These are phyloP conservation scores for Heliconius ismenius DNA, from an alignment of 2,888 invertebrate species.

Conservation along the genomic window DNA sequence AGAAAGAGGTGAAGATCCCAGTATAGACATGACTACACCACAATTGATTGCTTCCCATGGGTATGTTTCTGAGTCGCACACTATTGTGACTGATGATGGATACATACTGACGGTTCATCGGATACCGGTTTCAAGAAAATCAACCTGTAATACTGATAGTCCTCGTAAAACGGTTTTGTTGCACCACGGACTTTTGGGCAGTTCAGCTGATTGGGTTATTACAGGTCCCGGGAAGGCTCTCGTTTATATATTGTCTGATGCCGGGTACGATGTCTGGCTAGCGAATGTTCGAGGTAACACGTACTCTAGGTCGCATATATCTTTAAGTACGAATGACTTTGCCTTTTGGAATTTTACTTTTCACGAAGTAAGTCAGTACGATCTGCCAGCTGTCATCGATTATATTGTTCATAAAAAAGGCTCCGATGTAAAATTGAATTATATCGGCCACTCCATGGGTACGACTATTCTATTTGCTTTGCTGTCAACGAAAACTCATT, in stretches of 20 bases:
- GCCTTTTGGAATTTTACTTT: constrained; percentile 90
- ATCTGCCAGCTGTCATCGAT: constrained; percentile 92
- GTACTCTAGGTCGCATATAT: constrained; percentile 85
- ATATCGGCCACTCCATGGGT: constrained; percentile 96
- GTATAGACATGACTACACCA: constrained; percentile 67
- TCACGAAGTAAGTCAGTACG: constrained; percentile 93
- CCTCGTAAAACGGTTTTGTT: constrained; percentile 83
- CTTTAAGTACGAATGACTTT: constrained; percentile 74
- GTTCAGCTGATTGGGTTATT: constrained; percentile 90
- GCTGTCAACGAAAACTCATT: constrained; percentile 85
- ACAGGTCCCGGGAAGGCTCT: constrained; percentile 83
- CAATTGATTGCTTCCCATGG: constrained; percentile 80
- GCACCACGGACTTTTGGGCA: constrained; percentile 91
- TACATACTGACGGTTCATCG: constrained; percentile 91
- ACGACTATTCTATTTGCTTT: constrained; percentile 88
- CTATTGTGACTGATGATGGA: constrained; percentile 89
- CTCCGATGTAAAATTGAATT: constrained; percentile 80
- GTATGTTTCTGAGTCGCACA: constrained; percentile 87
- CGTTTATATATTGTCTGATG: constrained; percentile 85
- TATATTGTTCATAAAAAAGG: constrained; percentile 78
- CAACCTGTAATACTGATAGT: constrained; percentile 49
- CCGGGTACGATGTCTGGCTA: constrained; percentile 90
- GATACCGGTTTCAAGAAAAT: constrained; percentile 84
- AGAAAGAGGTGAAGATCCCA: constrained; percentile 62
- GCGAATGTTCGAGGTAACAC: constrained; percentile 92